Evolutionary conservation across 2,113 vertebrate genomes (phyloP), one percentile per base, ranked within the genome.

Genomic region (Caranx melampygus): DNA sequence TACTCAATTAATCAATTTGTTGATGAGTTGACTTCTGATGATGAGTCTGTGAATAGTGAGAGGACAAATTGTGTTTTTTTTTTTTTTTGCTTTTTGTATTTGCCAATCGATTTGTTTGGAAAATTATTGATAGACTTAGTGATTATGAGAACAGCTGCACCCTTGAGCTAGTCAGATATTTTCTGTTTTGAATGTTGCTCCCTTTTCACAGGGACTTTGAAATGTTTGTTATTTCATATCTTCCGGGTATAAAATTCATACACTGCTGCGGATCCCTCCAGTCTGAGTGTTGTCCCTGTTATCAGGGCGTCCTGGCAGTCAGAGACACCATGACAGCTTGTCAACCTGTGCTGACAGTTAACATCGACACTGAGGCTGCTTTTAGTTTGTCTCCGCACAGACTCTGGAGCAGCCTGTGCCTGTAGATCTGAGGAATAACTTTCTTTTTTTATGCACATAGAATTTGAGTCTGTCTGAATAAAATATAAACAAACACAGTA

Each of bases 281-380:
- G 51, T 67, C 4, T 70, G 45, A 78, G 78, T 58, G 76, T 52
- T 45, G 44, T 49, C 82, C 34, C 70, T 75, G 68, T 79, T 81
- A 58, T 75, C 78, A 57, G 70, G 72, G 64, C 20, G 1, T 75
- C 34, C 64, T 68, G 68, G 66, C 78, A 82, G 73, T 73, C 62
- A 44, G 75, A 83, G 80, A 86, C 84, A 70, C 68, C 16, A 35
- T 83, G 91, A 84, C 91, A 84, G 88, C 86, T 69, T 75, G 81
- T 89, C 88, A 90, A 57, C 85, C 85, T 79, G 74, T 58, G 79
- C 85, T 87, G 84, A 88, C 84, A 91, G 84, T 83, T 83, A 68
- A 84, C 86, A 89, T 62, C 42, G 14, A 81, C 47, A 66, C 61
- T 16, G 67, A 80, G 63, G 73, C 84, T 71, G 78, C 76, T 63